Conservation (phyloP, 1,140 invertebrate genomes). For the Aradophagus sp. region DNA sequence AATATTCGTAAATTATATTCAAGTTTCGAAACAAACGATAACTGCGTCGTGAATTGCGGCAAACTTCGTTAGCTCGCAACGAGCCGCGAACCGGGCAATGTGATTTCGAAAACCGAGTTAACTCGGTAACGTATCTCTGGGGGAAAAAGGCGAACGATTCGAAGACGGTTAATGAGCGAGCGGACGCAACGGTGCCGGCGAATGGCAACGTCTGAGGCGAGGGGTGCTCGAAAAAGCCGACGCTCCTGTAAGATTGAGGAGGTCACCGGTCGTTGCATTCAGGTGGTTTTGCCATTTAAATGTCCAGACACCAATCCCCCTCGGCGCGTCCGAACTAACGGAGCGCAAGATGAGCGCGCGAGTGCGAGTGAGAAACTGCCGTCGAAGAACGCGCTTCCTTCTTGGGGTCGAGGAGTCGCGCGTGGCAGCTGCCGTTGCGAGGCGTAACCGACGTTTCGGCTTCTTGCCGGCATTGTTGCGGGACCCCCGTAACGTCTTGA, state of each 20-base stretch:
- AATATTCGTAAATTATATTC: too few relatives aligned
- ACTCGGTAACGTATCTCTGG: constrained; percentile 12
- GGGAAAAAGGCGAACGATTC: constrained; percentile 14
- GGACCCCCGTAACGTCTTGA: constrained; percentile 67
- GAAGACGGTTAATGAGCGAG: constrained; percentile 42
- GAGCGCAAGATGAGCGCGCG: constrained; percentile 25
- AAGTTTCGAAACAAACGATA: too few relatives aligned
- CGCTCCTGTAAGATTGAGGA: constrained; percentile 65
- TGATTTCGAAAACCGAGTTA: not conserved
- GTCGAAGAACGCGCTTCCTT: constrained; percentile 51
- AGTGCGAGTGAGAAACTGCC: constrained; percentile 46
- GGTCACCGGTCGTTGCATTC: constrained; percentile 68
- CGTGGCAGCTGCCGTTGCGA: constrained; percentile 74
- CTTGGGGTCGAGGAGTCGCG: constrained; percentile 64
- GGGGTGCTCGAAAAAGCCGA: constrained; percentile 26
- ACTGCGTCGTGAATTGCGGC: too few relatives aligned
- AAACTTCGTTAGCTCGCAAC: too few relatives aligned
- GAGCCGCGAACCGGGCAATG: too few relatives aligned
- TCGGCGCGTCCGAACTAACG: constrained; percentile 27
- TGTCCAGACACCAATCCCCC: constrained; percentile 66
- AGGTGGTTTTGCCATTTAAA: constrained; percentile 73
- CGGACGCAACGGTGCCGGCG: constrained; percentile 31
- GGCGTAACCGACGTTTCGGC: constrained; percentile 75
- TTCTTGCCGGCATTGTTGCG: constrained; percentile 70
- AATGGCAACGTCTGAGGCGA: constrained; percentile 42